Percentiles rank a stretch among this genome's conserved stretches.
These are phyloP conservation scores for Dioctria rufipes DNA, from an alignment of 2,888 invertebrate genomes.

Conservation along the genomic window DNA sequence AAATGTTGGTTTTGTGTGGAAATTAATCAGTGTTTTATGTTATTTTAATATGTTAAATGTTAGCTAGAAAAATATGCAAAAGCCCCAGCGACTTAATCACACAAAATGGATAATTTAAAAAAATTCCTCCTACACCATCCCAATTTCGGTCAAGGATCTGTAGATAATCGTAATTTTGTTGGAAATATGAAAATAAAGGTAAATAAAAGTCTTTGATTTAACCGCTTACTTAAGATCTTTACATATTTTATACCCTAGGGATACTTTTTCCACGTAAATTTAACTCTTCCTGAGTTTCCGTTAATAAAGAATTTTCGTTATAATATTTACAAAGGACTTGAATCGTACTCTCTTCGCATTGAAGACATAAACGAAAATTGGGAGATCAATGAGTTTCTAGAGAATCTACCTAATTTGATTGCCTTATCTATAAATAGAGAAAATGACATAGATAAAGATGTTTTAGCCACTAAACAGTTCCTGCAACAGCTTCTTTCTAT, in stretches of 20 bases:
- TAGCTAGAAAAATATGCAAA: no score
- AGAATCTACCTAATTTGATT: background rate
- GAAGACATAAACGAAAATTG: background rate
- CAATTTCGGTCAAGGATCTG: background rate
- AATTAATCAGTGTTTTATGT: no score
- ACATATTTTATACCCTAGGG: background rate
- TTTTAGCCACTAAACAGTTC: background rate
- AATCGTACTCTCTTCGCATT: background rate
- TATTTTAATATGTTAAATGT: no score
- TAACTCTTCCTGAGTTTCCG: slow-evolving; percentile 9
- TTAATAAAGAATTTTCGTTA: no score
- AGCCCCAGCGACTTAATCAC: no score
- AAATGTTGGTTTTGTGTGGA: no score
- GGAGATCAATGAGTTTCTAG: background rate
- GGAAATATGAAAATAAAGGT: slow-evolving; percentile 1
- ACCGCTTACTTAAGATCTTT: background rate
- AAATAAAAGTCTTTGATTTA: background rate
- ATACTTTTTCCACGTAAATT: background rate
- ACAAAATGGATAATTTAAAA: background rate
- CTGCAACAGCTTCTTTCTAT: background rate
- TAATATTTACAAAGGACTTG: background rate
- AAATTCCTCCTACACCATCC: background rate
- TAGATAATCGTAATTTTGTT: background rate
- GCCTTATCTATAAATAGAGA: background rate
- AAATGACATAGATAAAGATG: background rate